phyloP scores from a whole-genome alignment of 2,888 invertebrate species.

The Campoletis raptor region DNA sequence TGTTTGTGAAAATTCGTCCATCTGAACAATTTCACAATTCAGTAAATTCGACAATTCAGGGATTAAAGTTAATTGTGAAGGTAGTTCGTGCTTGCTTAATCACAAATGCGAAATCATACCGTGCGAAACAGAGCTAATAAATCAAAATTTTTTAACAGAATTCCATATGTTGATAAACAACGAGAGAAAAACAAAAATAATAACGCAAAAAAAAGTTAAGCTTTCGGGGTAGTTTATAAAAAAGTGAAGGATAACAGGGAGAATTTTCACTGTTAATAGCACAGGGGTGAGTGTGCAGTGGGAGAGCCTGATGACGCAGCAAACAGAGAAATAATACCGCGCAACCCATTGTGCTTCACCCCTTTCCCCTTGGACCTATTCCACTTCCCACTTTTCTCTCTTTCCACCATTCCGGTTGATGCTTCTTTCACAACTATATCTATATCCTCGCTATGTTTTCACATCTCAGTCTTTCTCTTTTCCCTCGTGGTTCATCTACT shows the following conservation, averaged over 20 bases:
- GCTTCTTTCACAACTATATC: conserved; percentile 64
- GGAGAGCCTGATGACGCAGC: conserved; percentile 75
- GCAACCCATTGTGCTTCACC: conserved; percentile 75
- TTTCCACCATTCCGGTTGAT: conserved; percentile 58
- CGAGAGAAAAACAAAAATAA: not conserved
- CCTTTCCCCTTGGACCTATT: conserved; percentile 19
- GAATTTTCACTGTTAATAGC: conserved; percentile 44
- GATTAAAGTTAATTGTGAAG: not conserved
- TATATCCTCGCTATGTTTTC: conserved; percentile 39
- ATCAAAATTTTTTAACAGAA: not conserved
- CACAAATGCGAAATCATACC: not conserved
- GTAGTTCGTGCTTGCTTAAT: not conserved
- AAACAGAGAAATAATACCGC: conserved; percentile 81
- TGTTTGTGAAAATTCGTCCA: not conserved
- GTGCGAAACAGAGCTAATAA: not conserved
- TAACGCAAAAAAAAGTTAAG: not conserved
- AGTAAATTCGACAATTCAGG: not conserved
- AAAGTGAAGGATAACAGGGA: not conserved
- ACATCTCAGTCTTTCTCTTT: conserved; percentile 51
- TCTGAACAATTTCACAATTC: not conserved
- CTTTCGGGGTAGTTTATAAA: conserved; percentile 1
- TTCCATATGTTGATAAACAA: not conserved
- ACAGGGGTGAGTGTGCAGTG: not conserved
- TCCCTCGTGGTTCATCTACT: conserved; percentile 73
- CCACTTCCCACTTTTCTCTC: not conserved